A percentile compares a stretch with the other conserved stretches of the same genome.
Evolutionary conservation across 2,888 invertebrate genomes (phyloP).

Genomic region (Hecatera dysodea): DNA sequence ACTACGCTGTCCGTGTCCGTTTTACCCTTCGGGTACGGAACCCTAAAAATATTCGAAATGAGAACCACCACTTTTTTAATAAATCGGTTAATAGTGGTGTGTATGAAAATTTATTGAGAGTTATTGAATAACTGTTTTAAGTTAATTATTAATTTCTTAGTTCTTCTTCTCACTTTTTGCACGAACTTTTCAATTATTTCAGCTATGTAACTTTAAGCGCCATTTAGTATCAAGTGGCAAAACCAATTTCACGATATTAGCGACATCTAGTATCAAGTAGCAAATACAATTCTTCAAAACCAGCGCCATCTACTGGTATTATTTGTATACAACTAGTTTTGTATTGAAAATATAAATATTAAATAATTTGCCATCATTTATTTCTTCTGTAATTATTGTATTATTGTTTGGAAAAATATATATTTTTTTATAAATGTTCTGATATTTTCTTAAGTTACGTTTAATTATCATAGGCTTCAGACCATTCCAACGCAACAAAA

Average conservation of each 20-base stretch:
- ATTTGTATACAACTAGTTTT: not conserved
- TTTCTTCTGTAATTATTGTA: too few species aligned
- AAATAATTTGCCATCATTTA: not conserved
- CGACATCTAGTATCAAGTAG: conserved; percentile 65
- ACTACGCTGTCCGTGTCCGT: too few species aligned
- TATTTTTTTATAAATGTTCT: not conserved
- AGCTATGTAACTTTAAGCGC: conserved; percentile 14
- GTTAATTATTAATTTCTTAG: not conserved
- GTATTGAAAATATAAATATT: accelerated
- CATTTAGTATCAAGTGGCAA: conserved; percentile 69
- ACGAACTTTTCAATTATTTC: not conserved
- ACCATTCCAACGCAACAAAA: conserved; percentile 14
- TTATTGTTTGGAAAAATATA: not conserved
- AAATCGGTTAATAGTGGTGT: not conserved
- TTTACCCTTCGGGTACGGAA: too few species aligned
- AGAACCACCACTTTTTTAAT: too few species aligned
- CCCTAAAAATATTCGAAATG: too few species aligned
- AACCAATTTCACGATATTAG: not conserved
- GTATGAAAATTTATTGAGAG: not conserved
- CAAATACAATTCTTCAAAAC: not conserved
- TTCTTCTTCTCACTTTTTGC: too few species aligned
- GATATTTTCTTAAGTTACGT: not conserved
- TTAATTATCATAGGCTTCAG: not conserved
- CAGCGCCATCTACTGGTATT: conserved; percentile 34
- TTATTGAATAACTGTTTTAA: not conserved